Evolutionary conservation across 1,140 invertebrate species (phyloP).

Genomic region (Drosophila carrolli): DNA sequence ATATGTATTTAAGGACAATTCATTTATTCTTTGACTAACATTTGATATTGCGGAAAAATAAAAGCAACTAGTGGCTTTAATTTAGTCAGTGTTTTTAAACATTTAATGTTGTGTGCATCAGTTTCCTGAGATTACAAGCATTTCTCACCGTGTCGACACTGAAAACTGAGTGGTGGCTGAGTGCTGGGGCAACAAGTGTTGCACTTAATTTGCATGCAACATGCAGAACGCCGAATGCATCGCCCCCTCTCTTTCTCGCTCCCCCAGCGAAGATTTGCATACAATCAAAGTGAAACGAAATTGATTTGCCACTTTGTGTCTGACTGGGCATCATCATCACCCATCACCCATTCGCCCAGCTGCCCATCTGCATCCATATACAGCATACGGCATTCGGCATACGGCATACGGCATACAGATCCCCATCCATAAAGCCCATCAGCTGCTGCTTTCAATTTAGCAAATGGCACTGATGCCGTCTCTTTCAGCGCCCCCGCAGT

Average conservation of each 20-base stretch:
- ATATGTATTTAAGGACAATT: too few relatives aligned
- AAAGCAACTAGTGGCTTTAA: too few relatives aligned
- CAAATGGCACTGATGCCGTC: conserved; percentile 56
- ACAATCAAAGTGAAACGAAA: conserved; percentile 77
- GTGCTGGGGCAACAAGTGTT: conserved; percentile 66
- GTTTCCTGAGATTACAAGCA: too few relatives aligned
- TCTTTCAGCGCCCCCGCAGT: neutral
- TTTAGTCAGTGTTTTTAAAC: too few relatives aligned
- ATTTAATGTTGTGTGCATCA: too few relatives aligned
- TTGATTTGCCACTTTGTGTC: conserved; percentile 72
- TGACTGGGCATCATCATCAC: conserved; percentile 43
- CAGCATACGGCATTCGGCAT: neutral
- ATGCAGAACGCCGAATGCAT: conserved; percentile 42
- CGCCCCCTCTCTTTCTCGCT: conserved; percentile 1
- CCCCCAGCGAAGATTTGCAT: conserved; percentile 72
- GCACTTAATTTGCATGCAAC: conserved; percentile 80
- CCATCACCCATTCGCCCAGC: conserved; percentile 6
- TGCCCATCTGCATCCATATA: neutral
- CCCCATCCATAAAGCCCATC: neutral
- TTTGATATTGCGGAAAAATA: too few relatives aligned
- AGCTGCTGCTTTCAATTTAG: conserved; percentile 68
- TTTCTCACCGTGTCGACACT: conserved; percentile 3
- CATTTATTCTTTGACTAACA: too few relatives aligned
- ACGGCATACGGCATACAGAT: too few relatives aligned
- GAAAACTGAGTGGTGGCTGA: conserved; percentile 1